A percentile compares a stretch with the other conserved stretches of the same genome.
These are phyloP conservation scores for Neodiprion fabricii DNA, from an alignment of 1,140 invertebrate species.

Conservation along the genomic window DNA sequence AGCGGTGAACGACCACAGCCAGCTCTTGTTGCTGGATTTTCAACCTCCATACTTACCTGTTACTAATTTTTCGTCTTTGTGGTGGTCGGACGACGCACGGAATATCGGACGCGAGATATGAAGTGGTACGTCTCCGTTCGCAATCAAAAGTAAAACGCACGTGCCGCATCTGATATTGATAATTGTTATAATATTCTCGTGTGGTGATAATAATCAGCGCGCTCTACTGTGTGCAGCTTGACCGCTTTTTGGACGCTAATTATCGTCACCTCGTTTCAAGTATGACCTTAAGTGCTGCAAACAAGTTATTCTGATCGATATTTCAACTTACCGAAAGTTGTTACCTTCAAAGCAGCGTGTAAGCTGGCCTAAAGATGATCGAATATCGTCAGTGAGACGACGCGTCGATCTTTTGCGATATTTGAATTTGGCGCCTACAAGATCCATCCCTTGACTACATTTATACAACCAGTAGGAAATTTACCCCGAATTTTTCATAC, in stretches of 20 bases:
- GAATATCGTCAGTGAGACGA: too few species aligned
- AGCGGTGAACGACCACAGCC: background rate
- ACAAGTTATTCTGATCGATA: too few species aligned
- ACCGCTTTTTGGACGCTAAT: background rate
- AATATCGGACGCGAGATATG: constrained; percentile 9
- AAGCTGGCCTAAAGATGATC: too few species aligned
- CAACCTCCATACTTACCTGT: background rate
- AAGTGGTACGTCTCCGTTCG: constrained; percentile 9
- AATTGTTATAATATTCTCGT: background rate
- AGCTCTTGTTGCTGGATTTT: background rate
- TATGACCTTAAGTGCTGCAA: background rate
- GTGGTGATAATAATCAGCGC: background rate
- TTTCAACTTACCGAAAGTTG: too few species aligned
- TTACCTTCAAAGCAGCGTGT: too few species aligned
- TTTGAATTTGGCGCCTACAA: too few species aligned
- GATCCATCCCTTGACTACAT: too few species aligned
- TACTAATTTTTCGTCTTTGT: background rate
- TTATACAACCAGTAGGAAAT: too few species aligned
- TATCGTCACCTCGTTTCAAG: constrained; percentile 2
- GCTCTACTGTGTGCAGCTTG: background rate
- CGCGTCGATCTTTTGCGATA: too few species aligned
- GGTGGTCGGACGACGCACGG: background rate
- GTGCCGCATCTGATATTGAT: background rate
- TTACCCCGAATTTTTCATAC: too few species aligned
- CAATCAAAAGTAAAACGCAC: background rate